Evolutionary conservation across 2,113 vertebrate species (phyloP).

Genomic region (Neolamprologus fasciatus): DNA sequence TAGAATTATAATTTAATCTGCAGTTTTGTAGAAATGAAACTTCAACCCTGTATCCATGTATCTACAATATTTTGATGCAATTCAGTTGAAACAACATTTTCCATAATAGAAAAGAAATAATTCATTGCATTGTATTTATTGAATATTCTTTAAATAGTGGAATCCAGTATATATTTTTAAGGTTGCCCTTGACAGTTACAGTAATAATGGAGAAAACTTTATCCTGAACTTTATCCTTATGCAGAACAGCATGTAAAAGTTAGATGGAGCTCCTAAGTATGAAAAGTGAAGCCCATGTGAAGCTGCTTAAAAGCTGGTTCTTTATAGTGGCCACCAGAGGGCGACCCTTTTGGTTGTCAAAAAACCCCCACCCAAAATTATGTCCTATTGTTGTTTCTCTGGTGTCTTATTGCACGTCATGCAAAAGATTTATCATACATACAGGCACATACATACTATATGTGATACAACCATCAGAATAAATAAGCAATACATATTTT

Average conservation of each 20-base stretch:
- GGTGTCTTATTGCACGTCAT: not conserved
- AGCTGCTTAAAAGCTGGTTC: not conserved
- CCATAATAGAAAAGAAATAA: not conserved
- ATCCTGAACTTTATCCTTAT: not conserved
- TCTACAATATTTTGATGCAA: not conserved
- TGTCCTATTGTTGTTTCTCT: not conserved
- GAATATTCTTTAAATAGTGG: not conserved
- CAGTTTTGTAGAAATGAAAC: not conserved
- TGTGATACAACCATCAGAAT: not conserved
- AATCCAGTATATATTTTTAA: not conserved
- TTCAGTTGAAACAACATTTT: not conserved
- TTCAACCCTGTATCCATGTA: too few relatives aligned
- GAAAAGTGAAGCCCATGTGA: not conserved
- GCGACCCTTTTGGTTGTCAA: not conserved
- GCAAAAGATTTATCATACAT: not conserved
- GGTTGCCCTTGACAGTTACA: not conserved
- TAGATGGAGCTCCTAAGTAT: not conserved
- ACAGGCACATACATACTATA: not conserved
- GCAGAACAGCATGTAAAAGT: not conserved
- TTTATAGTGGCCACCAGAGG: not conserved
- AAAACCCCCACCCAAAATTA: fast-evolving
- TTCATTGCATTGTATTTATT: not conserved
- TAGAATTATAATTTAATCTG: not conserved
- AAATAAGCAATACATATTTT: not conserved
- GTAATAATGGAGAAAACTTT: not conserved